Conservation (phyloP, 2,888 invertebrate genomes). For the Synanthedon myopaeformis region DNA sequence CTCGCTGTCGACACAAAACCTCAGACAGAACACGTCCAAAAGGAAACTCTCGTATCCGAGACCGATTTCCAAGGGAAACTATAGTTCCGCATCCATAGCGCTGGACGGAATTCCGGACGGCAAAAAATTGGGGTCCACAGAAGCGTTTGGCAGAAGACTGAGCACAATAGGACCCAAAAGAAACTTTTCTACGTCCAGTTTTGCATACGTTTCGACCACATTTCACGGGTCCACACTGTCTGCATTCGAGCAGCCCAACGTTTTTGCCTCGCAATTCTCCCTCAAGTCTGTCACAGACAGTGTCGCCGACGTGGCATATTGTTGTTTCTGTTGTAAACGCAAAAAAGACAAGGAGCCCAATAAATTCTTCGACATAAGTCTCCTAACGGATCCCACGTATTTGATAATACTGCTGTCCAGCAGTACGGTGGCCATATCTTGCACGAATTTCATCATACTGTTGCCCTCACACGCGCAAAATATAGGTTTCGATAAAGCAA, state of each 20-base stretch:
- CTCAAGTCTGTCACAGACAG: conserved; percentile 75
- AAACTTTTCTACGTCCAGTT: conserved; percentile 83
- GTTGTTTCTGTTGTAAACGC: conserved; percentile 52
- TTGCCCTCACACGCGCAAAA: conserved; percentile 81
- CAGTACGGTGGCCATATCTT: conserved; percentile 87
- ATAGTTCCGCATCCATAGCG: conserved; percentile 72
- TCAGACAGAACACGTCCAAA: conserved; percentile 43
- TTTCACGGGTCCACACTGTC: conserved; percentile 88
- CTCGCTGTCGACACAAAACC: conserved; percentile 12
- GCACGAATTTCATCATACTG: conserved; percentile 88
- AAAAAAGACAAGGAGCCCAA: conserved; percentile 43
- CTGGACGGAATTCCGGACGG: conserved; percentile 74
- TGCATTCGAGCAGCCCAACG: conserved; percentile 78
- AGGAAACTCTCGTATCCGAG: conserved; percentile 44
- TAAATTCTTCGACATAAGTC: conserved; percentile 79
- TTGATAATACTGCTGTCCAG: conserved; percentile 85
- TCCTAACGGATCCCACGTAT: conserved; percentile 82
- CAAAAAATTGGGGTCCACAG: conserved; percentile 50
- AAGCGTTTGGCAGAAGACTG: conserved; percentile 37
- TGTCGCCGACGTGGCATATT: conserved; percentile 58
- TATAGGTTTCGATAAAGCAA: conserved; percentile 77
- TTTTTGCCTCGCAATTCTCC: conserved; percentile 83
- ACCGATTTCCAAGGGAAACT: conserved; percentile 37
- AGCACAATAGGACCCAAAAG: conserved; percentile 64
- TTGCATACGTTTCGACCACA: conserved; percentile 85